A percentile compares a stretch with the other conserved stretches of the same genome.
These are phyloP conservation scores for Bombus picipes DNA, from an alignment of 1,140 invertebrate species.

Conservation along the genomic window DNA sequence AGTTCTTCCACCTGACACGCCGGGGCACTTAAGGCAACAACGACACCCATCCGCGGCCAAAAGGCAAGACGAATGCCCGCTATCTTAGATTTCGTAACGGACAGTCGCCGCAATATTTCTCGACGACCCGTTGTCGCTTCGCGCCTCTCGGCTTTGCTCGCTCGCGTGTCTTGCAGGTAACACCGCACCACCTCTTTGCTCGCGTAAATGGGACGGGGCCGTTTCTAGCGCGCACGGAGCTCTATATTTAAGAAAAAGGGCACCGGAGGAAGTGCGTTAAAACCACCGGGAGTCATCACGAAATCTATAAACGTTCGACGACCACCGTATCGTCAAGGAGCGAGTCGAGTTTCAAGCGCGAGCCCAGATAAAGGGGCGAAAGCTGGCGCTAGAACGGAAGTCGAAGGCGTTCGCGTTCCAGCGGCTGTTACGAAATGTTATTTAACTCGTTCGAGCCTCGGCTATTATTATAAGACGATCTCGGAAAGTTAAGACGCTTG, in stretches of 20 bases:
- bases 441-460: not conserved
- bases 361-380: constrained; percentile 15
- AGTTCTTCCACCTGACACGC: constrained; percentile 47
- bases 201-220: constrained; percentile 1
- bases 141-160: not conserved
- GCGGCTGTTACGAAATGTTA: constrained; percentile 9
- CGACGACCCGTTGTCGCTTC: not conserved
- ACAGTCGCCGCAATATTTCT: constrained; percentile 26
- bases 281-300: not conserved
- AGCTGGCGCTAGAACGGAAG: not conserved
- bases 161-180: constrained; percentile 16
- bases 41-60: constrained; percentile 33
- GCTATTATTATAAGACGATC: not conserved
- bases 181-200: not conserved
- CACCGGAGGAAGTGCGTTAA: not conserved
- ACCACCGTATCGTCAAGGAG: not conserved
- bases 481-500: too few relatives aligned
- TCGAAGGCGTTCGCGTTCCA: not conserved
- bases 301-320: constrained; percentile 11
- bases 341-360: not conserved
- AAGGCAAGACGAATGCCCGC: constrained; percentile 42
- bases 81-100: constrained; percentile 36
- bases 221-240: not conserved
- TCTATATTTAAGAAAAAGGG: not conserved
- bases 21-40: constrained; percentile 42